Evolutionary conservation across 2,888 invertebrate species (phyloP).

Genomic region (Pycnomerus fuliginosus): DNA sequence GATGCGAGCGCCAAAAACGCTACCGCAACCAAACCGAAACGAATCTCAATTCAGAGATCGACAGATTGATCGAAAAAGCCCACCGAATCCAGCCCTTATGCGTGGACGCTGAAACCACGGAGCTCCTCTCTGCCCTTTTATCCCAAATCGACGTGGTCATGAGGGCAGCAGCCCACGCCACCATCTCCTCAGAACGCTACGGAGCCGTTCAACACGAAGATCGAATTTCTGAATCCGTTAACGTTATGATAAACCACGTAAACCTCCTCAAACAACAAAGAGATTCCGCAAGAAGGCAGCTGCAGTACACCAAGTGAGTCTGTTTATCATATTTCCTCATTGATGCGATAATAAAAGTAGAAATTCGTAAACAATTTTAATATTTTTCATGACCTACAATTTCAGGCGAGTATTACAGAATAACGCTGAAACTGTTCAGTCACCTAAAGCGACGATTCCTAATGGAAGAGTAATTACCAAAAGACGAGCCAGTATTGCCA

Average conservation of each 20-base stretch:
- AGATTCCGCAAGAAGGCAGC: slow-evolving; percentile 58
- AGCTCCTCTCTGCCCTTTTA: slow-evolving; percentile 55
- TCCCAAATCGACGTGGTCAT: slow-evolving; percentile 52
- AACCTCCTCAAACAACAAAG: slow-evolving; percentile 58
- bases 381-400: slow-evolving; percentile 11
- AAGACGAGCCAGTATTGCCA: slow-evolving; percentile 59
- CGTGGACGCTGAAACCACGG: slow-evolving; percentile 56
- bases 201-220: slow-evolving; percentile 63
- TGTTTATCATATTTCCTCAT: too few relatives aligned
- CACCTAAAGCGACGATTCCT: slow-evolving; percentile 14
- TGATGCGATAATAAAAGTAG: too few relatives aligned
- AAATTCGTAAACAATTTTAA: too few relatives aligned
- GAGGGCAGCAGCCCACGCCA: slow-evolving; percentile 45
- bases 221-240: slow-evolving; percentile 58
- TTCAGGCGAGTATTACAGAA: slow-evolving; percentile 47
- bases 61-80: slow-evolving; percentile 50
- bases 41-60: slow-evolving; percentile 58
- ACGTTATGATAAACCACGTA: slow-evolving; percentile 60
- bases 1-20: slow-evolving; percentile 58
- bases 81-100: slow-evolving; percentile 54
- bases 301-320: slow-evolving; percentile 59
- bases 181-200: slow-evolving; percentile 50
- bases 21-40: slow-evolving; percentile 61
- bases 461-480: slow-evolving; percentile 46
- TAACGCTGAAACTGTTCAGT: slow-evolving; percentile 31